phyloP scores from a whole-genome alignment of 2,888 invertebrate species.

The Hypolimnas misippus region DNA sequence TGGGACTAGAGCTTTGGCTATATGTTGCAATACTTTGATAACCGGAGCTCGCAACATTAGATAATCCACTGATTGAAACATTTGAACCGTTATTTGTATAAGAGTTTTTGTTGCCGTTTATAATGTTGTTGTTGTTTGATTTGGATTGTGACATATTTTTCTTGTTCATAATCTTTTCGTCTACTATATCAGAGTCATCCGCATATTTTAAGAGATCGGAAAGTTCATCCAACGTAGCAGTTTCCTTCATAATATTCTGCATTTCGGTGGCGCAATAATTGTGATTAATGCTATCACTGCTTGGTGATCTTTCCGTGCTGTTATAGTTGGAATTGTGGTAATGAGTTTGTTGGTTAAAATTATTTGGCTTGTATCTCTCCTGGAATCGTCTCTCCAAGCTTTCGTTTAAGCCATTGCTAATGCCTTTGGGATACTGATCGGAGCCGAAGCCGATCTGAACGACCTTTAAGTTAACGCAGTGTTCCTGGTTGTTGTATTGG shows the following conservation, averaged over 20 bases:
- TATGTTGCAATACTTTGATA: constrained; percentile 95
- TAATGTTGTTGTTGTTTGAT: constrained; percentile 68
- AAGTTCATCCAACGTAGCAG: constrained; percentile 88
- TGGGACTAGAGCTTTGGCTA: constrained; percentile 94
- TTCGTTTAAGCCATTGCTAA: constrained; percentile 74
- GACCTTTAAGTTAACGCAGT: constrained; percentile 83
- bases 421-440: constrained; percentile 84
- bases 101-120: constrained; percentile 72
- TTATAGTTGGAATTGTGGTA: constrained; percentile 75
- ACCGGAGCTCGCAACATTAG: constrained; percentile 92
- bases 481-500: constrained; percentile 80
- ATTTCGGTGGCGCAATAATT: constrained; percentile 74
- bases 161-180: constrained; percentile 79
- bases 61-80: constrained; percentile 90
- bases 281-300: constrained; percentile 76
- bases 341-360: constrained; percentile 68
- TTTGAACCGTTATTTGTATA: constrained; percentile 89
- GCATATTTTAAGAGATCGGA: constrained; percentile 89
- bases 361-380: constrained; percentile 77
- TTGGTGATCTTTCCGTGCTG: constrained; percentile 72
- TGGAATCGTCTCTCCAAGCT: constrained; percentile 79
- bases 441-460: constrained; percentile 85
- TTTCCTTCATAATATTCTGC: constrained; percentile 78
- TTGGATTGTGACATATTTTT: constrained; percentile 75
- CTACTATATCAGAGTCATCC: constrained; percentile 87